phyloP scores from a whole-genome alignment of 2,113 vertebrate species.

The Oncorhynchus clarkii region DNA sequence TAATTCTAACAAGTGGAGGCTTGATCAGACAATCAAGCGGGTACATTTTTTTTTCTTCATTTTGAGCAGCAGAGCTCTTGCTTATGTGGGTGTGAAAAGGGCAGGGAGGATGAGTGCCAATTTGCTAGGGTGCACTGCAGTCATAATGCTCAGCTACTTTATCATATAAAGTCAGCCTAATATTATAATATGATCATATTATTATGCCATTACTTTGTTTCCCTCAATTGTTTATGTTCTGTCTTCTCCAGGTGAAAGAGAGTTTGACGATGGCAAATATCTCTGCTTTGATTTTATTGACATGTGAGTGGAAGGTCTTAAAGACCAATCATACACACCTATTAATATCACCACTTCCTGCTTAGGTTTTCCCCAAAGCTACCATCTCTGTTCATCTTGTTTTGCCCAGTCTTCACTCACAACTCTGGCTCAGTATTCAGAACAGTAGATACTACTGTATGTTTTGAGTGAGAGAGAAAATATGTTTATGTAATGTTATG shows the following conservation, averaged over 20 bases:
- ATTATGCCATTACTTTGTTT: not conserved
- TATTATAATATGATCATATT: too few relatives aligned
- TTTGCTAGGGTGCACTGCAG: too few relatives aligned
- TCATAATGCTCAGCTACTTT: too few relatives aligned
- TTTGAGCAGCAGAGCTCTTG: too few relatives aligned
- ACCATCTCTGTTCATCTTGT: not conserved
- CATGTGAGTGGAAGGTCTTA: slow-evolving; percentile 60
- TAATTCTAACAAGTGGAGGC: too few relatives aligned
- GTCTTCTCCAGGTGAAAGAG: slow-evolving; percentile 33
- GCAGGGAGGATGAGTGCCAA: too few relatives aligned
- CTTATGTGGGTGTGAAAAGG: too few relatives aligned
- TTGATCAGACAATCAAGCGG: too few relatives aligned
- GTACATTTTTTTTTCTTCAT: too few relatives aligned
- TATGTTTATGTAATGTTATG: slow-evolving; percentile 1
- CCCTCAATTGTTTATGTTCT: not conserved
- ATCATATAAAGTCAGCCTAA: not conserved
- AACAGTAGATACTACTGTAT: too few relatives aligned
- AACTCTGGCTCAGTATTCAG: not conserved
- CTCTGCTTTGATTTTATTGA: slow-evolving; percentile 64
- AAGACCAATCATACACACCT: not conserved
- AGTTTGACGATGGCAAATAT: slow-evolving; percentile 65
- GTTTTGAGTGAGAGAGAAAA: too few relatives aligned
- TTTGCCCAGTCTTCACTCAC: not conserved
- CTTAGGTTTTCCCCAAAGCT: not conserved
- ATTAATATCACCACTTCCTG: not conserved